Conservation (phyloP, 1,140 invertebrate genomes). For the Drosophila sucinea region DNA sequence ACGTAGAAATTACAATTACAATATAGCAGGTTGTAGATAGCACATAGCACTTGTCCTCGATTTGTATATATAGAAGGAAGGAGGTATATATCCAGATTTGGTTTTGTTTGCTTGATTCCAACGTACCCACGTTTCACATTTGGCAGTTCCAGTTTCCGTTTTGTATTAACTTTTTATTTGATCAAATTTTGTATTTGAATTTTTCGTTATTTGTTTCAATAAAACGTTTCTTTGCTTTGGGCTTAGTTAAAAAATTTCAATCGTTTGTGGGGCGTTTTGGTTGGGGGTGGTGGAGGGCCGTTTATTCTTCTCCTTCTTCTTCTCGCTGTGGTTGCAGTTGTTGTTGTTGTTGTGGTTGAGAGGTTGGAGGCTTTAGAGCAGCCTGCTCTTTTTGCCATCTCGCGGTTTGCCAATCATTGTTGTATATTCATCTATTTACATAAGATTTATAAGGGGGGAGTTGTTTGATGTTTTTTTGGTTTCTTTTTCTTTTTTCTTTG, state of each 20-base stretch:
- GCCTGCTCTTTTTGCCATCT: slow-evolving; percentile 83
- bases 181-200: slow-evolving; percentile 7
- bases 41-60: slow-evolving; percentile 18
- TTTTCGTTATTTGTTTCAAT: neutral
- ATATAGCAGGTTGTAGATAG: slow-evolving; percentile 57
- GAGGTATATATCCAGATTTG: neutral
- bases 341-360: slow-evolving; percentile 24
- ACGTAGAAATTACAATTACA: slow-evolving; percentile 71
- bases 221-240: slow-evolving; percentile 5
- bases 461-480: slow-evolving; percentile 29
- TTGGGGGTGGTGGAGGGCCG: neutral
- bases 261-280: slow-evolving; percentile 7
- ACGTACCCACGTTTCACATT: slow-evolving; percentile 43
- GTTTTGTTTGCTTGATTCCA: slow-evolving; percentile 13
- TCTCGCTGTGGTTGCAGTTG: slow-evolving; percentile 32
- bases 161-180: neutral
- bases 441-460: slow-evolving; percentile 59
- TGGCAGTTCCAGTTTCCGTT: slow-evolving; percentile 16
- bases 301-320: slow-evolving; percentile 28
- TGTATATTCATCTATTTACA: slow-evolving; percentile 83
- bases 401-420: slow-evolving; percentile 83
- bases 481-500: slow-evolving; percentile 46
- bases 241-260: slow-evolving; percentile 20
- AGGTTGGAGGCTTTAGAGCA: slow-evolving; percentile 69
- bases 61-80: slow-evolving; percentile 1